Base-by-base conservation (phyloP, 1,140 invertebrate species). In the Tetramorium simillimum region DNA sequence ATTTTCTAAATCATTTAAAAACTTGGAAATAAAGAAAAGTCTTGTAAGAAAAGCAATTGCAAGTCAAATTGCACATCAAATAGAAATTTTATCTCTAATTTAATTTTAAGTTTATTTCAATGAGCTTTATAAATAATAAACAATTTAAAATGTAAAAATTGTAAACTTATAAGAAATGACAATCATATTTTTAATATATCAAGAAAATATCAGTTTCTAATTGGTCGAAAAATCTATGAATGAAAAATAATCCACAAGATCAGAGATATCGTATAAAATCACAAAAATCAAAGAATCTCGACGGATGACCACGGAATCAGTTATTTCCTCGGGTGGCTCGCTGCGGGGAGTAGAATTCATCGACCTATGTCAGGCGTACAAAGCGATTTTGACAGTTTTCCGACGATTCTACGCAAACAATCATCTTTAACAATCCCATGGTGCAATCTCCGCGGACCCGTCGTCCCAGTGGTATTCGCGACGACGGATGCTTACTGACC, bases 381-480 rank as follows among this genome's bases (percentile, higher is more conserved):
- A 70, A 65, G 62, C 62, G n/a, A 24, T 70, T 69, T 49, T 43
- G 18, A 89, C 53, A 56, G 80, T 81, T 43, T 65, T 72, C 28
- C 37, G 37, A 82, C 62, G 21, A 56, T 18, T 18, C 18, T 86
- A 60, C 43, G 40, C 58, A 37, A 75, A 86, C 12, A 72, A 9
- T 37, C 56, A 18, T 67, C 62, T 46, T 84, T 89, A 87, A 89
- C n/a, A n/a, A 18, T 51, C 24, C 7, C 21, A 7, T 18, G 51
- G 16, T 49, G 58, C 85, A 84, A 87, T 89, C 75, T 84, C 69
- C 58, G 7, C 24, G 12, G 18, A 69, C 24, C 69, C 43, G 58
- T 86, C 40, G 58, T 86, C 82, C 9, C n/a, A n/a, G 5, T 10
- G n/a, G 21, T 75, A 90, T 65, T 86, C 56, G 28, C 63, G 14